phyloP scores from a whole-genome alignment of 2,113 vertebrate genomes.

The Perccottus glenii region DNA sequence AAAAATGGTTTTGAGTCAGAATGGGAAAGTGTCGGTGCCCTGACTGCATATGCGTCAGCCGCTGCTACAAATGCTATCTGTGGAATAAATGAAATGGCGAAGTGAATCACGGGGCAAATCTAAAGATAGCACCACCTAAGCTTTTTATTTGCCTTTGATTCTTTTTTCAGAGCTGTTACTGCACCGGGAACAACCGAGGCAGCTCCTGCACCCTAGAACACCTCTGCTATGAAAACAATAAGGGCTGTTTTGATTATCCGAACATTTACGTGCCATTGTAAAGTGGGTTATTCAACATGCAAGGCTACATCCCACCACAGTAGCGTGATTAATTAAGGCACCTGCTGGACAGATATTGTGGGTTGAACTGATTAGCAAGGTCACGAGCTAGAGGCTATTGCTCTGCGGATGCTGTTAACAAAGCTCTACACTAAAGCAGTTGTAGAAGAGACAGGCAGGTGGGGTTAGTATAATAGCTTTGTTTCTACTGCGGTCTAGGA shows the following conservation, averaged over 20 bases:
- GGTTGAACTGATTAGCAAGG: slow-evolving; percentile 60
- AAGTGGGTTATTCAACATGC: slow-evolving; percentile 30
- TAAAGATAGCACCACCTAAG: slow-evolving; percentile 54
- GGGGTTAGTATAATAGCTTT: too few species aligned
- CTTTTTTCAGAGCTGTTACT: slow-evolving; percentile 33
- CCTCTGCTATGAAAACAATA: slow-evolving; percentile 9
- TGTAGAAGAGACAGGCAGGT: slow-evolving; percentile 1
- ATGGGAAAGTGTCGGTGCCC: not conserved
- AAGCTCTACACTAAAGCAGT: slow-evolving; percentile 26
- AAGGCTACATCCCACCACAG: slow-evolving; percentile 19
- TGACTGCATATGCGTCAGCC: slow-evolving; percentile 1
- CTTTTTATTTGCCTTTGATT: slow-evolving; percentile 55
- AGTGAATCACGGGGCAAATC: slow-evolving; percentile 46
- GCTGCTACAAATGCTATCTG: slow-evolving; percentile 29
- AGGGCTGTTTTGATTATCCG: slow-evolving; percentile 21
- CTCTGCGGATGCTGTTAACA: slow-evolving; percentile 30
- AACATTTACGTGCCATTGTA: slow-evolving; percentile 32
- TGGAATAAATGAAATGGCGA: slow-evolving; percentile 54
- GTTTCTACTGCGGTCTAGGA: too few species aligned
- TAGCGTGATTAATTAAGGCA: slow-evolving; percentile 55
- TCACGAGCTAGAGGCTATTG: slow-evolving; percentile 37
- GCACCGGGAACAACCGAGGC: slow-evolving; percentile 4
- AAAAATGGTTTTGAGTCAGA: slow-evolving; percentile 6
- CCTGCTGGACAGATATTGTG: slow-evolving; percentile 38
- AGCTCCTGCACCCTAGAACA: not conserved